Evolutionary conservation across 2,113 vertebrate genomes (phyloP).

Genomic region (Butorides virescens): DNA sequence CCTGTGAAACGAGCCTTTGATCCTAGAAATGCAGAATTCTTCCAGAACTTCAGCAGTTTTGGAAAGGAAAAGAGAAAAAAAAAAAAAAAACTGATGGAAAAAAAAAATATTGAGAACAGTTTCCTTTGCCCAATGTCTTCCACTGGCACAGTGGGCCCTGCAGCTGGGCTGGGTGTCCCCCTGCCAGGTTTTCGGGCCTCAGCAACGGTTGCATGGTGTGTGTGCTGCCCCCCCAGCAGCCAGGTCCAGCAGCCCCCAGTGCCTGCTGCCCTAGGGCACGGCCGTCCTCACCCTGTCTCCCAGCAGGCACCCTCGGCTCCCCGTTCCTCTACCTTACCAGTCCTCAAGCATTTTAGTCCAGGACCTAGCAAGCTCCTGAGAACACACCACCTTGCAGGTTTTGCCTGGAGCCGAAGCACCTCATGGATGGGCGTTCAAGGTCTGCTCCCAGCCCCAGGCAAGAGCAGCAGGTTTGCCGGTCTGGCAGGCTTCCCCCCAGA

Average conservation of each 20-base stretch:
- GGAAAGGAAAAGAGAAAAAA: background rate
- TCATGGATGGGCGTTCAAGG: background rate
- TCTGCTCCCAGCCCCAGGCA: background rate
- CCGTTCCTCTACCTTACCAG: background rate
- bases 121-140: background rate
- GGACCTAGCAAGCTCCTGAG: background rate
- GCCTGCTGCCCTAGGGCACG: fast-evolving
- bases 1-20: background rate
- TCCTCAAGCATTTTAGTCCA: fast-evolving
- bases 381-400: background rate
- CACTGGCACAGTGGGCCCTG: background rate
- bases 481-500: background rate
- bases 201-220: background rate
- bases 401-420: background rate
- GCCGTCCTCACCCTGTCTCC: background rate
- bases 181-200: background rate
- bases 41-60: background rate
- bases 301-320: background rate
- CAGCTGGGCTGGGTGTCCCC: background rate
- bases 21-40: background rate
- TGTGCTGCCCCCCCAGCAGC: background rate
- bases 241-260: background rate
- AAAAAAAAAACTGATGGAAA: too few relatives aligned
- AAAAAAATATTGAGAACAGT: background rate
- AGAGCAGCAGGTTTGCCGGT: background rate